Evolutionary conservation across 2,797 vertebrate genomes (phyloP).

Genomic region (Scomberomorus guttatus): DNA sequence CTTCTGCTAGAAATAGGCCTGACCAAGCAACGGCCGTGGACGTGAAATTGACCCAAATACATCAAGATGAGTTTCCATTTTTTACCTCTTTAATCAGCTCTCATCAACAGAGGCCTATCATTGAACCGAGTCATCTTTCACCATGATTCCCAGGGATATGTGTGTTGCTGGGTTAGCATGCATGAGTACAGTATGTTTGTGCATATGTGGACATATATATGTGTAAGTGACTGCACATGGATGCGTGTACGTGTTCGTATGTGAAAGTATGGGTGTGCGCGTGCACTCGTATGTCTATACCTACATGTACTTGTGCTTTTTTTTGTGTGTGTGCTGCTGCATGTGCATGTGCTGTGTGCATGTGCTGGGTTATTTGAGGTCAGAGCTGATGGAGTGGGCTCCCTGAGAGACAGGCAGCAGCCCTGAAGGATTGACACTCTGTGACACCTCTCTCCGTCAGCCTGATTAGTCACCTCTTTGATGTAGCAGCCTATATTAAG

Average conservation of each 20-base stretch:
- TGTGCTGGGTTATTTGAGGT: slow-evolving; percentile 62
- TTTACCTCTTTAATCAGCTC: slow-evolving; percentile 72
- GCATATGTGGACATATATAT: neutral
- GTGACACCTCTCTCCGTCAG: slow-evolving; percentile 74
- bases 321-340: slow-evolving; percentile 3
- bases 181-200: neutral
- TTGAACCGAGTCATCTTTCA: slow-evolving; percentile 61
- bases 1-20: slow-evolving; percentile 78
- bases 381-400: slow-evolving; percentile 66
- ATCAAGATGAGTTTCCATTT: slow-evolving; percentile 82
- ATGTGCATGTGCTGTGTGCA: neutral
- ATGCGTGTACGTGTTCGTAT: neutral
- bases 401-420: slow-evolving; percentile 60
- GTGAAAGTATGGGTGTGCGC: neutral
- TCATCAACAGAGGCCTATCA: slow-evolving; percentile 71
- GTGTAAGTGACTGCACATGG: neutral
- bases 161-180: slow-evolving; percentile 27
- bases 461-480: slow-evolving; percentile 80
- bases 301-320: neutral
- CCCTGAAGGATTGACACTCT: slow-evolving; percentile 75
- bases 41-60: slow-evolving; percentile 85
- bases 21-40: slow-evolving; percentile 66
- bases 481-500: slow-evolving; percentile 72
- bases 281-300: neutral
- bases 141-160: slow-evolving; percentile 64